Conservation (phyloP, 2,888 invertebrate genomes). For the Morpho helenor region DNA sequence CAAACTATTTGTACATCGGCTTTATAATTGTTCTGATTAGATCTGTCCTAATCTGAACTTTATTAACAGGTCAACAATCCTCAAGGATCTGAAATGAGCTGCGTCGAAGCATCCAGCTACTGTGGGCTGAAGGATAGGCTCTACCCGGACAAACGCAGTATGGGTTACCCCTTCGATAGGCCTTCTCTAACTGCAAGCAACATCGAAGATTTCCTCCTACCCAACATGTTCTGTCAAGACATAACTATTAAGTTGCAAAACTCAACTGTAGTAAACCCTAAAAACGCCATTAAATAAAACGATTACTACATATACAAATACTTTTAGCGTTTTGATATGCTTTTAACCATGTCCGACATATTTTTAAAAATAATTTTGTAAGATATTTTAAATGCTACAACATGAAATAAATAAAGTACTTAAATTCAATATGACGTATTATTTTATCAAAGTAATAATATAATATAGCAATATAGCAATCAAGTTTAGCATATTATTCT, state of each 20-base stretch:
- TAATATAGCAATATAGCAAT: no score
- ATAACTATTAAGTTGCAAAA: slow-evolving; percentile 81
- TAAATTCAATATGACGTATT: no score
- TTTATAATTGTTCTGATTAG: no score
- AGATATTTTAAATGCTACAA: no score
- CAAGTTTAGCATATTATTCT: no score
- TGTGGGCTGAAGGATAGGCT: slow-evolving; percentile 88
- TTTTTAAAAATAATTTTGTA: no score
- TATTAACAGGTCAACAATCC: slow-evolving; percentile 52
- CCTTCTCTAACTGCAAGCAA: slow-evolving; percentile 77
- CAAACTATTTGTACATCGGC: no score
- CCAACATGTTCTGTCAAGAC: slow-evolving; percentile 84
- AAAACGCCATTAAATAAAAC: slow-evolving; percentile 40
- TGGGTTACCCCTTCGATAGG: slow-evolving; percentile 92
- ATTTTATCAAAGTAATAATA: no score
- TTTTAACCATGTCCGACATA: no score
- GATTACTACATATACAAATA: not conserved
- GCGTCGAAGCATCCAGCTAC: slow-evolving; percentile 87
- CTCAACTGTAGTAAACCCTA: slow-evolving; percentile 60
- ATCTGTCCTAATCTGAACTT: no score
- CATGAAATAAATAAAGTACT: no score
- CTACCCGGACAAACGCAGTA: slow-evolving; percentile 89
- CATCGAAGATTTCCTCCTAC: slow-evolving; percentile 81
- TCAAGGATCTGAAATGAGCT: slow-evolving; percentile 57
- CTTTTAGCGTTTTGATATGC: no score